These are phyloP conservation scores for Steinernema feltiae DNA, from an alignment of 1,140 invertebrate species.

Conservation along the genomic window DNA sequence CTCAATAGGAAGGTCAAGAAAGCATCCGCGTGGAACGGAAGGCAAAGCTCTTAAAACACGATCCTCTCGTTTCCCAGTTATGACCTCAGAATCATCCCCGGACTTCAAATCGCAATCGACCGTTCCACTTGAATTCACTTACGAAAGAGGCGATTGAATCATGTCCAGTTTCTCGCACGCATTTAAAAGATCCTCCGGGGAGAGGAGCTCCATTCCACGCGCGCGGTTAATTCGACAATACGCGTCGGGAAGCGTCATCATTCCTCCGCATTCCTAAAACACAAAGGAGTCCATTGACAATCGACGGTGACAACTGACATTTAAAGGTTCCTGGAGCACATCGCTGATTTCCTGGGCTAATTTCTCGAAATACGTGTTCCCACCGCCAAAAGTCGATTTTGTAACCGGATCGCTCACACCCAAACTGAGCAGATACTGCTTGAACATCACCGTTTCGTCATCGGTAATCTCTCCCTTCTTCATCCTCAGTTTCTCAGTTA, in stretches of 20 bases:
- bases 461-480: conserved; percentile 91
- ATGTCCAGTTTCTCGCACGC: conserved; percentile 60
- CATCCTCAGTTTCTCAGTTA: conserved; percentile 85
- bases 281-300: not conserved
- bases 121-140: conserved; percentile 10
- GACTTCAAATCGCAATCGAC: too few relatives aligned
- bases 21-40: too few relatives aligned
- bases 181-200: conserved; percentile 62
- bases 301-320: conserved; percentile 62
- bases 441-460: conserved; percentile 91
- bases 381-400: conserved; percentile 74
- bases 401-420: conserved; percentile 91
- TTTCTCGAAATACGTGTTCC: conserved; percentile 77
- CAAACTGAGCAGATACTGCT: conserved; percentile 87
- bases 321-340: conserved; percentile 74
- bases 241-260: conserved; percentile 90
- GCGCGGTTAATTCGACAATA: conserved; percentile 85
- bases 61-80: too few relatives aligned
- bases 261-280: conserved; percentile 64
- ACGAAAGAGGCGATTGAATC: conserved; percentile 58
- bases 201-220: conserved; percentile 63
- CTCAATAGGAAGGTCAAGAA: too few relatives aligned
- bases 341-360: conserved; percentile 78
- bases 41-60: too few relatives aligned
- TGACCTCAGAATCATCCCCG: too few relatives aligned